phyloP scores from a whole-genome alignment of 2,888 invertebrate species.

The Hofmannophila pseudospretella region DNA sequence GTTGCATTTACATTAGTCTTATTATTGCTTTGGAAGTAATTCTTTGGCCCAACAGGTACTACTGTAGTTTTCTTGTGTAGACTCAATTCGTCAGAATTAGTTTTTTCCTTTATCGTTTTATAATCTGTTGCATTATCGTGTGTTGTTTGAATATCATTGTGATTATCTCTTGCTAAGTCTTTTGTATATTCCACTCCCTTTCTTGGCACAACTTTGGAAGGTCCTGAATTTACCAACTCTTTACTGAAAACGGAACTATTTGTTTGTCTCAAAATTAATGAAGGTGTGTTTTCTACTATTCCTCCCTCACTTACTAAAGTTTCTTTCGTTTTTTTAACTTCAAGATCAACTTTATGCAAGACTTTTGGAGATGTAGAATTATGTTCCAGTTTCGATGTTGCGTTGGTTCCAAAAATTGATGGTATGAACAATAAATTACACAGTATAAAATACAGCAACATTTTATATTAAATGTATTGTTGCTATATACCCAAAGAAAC shows the following conservation, averaged over 20 bases:
- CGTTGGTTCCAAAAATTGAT: slow-evolving; percentile 21
- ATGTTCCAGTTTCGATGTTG: slow-evolving; percentile 16
- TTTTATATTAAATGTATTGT: slow-evolving; percentile 23
- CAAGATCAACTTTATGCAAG: background rate
- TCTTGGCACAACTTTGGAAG: slow-evolving; percentile 28
- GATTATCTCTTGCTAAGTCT: slow-evolving; percentile 17
- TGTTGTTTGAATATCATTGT: slow-evolving; percentile 1
- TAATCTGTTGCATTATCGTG: slow-evolving; percentile 1
- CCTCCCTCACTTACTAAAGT: slow-evolving; percentile 49
- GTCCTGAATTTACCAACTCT: slow-evolving; percentile 28
- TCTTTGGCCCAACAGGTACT: background rate
- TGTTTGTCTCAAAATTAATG: slow-evolving; percentile 33
- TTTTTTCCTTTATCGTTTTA: slow-evolving; percentile 7
- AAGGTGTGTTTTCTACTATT: slow-evolving; percentile 28
- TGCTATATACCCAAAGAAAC: too few species aligned
- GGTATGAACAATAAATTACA: slow-evolving; percentile 31
- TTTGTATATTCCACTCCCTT: slow-evolving; percentile 35
- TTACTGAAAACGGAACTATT: slow-evolving; percentile 33
- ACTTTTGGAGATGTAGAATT: slow-evolving; percentile 4
- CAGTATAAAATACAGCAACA: slow-evolving; percentile 28
- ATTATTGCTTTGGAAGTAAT: slow-evolving; percentile 7
- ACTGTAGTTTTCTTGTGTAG: slow-evolving; percentile 2
- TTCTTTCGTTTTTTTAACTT: slow-evolving; percentile 21
- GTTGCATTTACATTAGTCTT: slow-evolving; percentile 6
- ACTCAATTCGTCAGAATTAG: background rate